Evolutionary conservation across 2,797 vertebrate genomes (phyloP), one percentile per base, ranked within the genome.

Genomic region (Onychomys torridus): DNA sequence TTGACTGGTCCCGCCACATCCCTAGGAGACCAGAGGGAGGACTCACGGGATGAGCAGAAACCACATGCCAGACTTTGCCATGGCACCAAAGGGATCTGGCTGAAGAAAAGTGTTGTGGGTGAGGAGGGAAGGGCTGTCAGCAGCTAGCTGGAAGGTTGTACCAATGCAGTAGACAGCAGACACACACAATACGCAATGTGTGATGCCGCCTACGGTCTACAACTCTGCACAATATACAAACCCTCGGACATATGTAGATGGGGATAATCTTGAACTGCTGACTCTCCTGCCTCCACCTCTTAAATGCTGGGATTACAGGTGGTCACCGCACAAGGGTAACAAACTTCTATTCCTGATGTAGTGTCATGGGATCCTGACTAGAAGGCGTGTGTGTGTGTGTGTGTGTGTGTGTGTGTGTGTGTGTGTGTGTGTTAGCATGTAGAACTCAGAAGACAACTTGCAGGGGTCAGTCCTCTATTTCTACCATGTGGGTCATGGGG

Each of bases 291-390:
- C 49, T 40, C 85, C 5, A 29, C 13, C 46, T 86, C 34, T 57
- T 25, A 37, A 57, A 14, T 52, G 43, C 23, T 85, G 32, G 83
- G 63, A 14, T n/a, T 52, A 32, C 21, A n/a, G 12, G 34, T 37
- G 43, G 21, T 4, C 19, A 29, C 14, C 34, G 27, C 49, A 73
- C 46, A 37, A 7, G 12, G 49, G 19, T 34, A 19, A 69, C 29
- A 90, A 95, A 52, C 6, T 90, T 67, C 55, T 75, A 52, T 88
- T 90, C 90, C 57, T 65, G 55, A 69, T 23, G 34, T 12, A 89
- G 49, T 55, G 37, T 46, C 67, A 43, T 78, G 23, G 92, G 59
- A 87, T 49, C 90, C 93, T 90, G 43, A 91, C 57, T 75, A 85
- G 69, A n/a, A 59, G 92, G 61, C 11, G 67, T 6, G 2, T 23